A percentile compares a stretch with the other conserved stretches of the same genome.
These are phyloP conservation scores for Lepidochrysops patricia DNA, from an alignment of 2,888 invertebrate genomes.

Conservation along the genomic window DNA sequence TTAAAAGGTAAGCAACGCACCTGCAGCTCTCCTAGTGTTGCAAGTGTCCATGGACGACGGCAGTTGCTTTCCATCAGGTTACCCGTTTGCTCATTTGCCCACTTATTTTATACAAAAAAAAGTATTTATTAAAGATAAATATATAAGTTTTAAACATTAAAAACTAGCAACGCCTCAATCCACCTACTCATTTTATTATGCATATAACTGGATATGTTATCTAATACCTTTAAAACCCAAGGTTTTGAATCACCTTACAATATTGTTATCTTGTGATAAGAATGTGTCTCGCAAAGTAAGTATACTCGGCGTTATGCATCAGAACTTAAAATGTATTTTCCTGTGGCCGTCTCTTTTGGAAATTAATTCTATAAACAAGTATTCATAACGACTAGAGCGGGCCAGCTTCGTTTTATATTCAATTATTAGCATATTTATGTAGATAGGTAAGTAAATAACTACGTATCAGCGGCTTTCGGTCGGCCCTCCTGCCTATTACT, in stretches of 20 bases:
- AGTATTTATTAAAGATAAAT: no score
- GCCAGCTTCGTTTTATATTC: background rate
- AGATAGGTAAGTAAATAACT: background rate
- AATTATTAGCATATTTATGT: background rate
- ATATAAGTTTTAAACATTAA: background rate
- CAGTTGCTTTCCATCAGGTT: no score
- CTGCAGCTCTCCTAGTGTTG: no score
- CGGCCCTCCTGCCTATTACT: no score
- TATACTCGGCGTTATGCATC: background rate
- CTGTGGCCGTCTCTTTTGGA: background rate
- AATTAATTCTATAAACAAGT: background rate
- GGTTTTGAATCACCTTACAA: background rate
- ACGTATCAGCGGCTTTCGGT: background rate
- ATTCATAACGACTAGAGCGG: background rate
- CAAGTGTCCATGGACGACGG: no score
- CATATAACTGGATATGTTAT: background rate
- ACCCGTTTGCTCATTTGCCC: no score
- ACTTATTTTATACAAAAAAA: no score
- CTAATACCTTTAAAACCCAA: background rate
- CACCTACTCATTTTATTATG: background rate
- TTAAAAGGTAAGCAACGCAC: no score
- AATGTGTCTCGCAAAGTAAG: background rate
- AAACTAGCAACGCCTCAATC: background rate
- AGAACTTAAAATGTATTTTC: background rate
- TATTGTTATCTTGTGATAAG: conserved; percentile 3